phyloP scores from a whole-genome alignment of 2,888 invertebrate species.

The Pristionchus exspectatus region DNA sequence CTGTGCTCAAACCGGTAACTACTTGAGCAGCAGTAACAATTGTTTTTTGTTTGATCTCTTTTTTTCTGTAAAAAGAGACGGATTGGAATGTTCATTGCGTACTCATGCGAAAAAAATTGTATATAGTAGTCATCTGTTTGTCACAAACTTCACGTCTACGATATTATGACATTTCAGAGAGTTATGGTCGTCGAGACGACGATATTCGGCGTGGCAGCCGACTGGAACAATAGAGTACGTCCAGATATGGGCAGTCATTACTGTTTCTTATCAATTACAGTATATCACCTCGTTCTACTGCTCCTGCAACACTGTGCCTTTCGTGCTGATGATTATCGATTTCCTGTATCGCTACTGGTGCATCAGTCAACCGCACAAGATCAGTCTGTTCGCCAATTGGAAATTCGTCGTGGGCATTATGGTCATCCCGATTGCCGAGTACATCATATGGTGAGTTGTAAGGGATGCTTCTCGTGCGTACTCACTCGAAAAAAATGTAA shows the following conservation, averaged over 20 bases:
- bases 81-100: too few relatives aligned
- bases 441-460: background rate
- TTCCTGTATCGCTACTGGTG: constrained; percentile 24
- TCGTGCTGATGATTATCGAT: background rate
- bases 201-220: background rate
- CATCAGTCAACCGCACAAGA: background rate
- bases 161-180: background rate
- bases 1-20: background rate
- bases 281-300: background rate
- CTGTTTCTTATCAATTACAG: background rate
- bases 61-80: too few relatives aligned
- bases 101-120: too few relatives aligned
- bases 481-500: too few relatives aligned
- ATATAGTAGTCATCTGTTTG: too few relatives aligned
- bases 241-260: background rate
- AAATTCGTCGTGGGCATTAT: background rate
- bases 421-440: background rate
- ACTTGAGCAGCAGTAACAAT: too few relatives aligned
- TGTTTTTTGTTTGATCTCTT: too few relatives aligned
- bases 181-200: background rate
- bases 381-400: background rate
- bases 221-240: background rate
- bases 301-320: background rate
- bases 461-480: too few relatives aligned
- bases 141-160: background rate